Evolutionary conservation across 2,113 vertebrate species (phyloP).

Genomic region (Garra rufa): DNA sequence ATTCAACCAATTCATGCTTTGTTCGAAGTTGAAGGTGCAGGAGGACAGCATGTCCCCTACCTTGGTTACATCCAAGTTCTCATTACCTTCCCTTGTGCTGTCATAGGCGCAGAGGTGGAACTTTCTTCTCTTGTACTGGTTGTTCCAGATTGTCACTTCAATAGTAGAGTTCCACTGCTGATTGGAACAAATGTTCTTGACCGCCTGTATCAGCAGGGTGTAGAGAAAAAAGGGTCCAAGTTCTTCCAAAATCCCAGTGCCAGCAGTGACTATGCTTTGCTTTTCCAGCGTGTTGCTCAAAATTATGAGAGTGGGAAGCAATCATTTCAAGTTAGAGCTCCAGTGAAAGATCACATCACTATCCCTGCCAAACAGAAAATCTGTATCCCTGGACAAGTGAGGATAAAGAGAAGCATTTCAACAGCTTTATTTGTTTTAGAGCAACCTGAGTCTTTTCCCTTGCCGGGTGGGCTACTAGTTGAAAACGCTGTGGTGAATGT

Average conservation of each 20-base stretch:
- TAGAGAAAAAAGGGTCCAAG: not conserved
- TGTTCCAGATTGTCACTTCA: constrained; percentile 38
- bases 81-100: constrained; percentile 8
- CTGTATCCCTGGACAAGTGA: not conserved
- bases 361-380: not conserved
- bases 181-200: constrained; percentile 29
- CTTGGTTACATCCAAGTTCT: not conserved
- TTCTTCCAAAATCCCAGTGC: not conserved
- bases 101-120: not conserved
- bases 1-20: constrained; percentile 15
- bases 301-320: not conserved
- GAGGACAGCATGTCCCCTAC: not conserved
- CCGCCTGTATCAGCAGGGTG: not conserved
- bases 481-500: not conserved
- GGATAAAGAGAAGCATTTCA: not conserved
- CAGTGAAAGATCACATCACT: not conserved
- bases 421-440: not conserved
- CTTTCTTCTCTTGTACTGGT: not conserved
- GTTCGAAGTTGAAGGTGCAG: not conserved
- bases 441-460: not conserved
- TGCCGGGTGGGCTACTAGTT: not conserved
- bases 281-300: not conserved
- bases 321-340: not conserved
- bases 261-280: not conserved
- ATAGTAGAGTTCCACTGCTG: constrained; percentile 20